Base-by-base conservation (phyloP, 2,888 invertebrate species). In the Thecophora atra region DNA sequence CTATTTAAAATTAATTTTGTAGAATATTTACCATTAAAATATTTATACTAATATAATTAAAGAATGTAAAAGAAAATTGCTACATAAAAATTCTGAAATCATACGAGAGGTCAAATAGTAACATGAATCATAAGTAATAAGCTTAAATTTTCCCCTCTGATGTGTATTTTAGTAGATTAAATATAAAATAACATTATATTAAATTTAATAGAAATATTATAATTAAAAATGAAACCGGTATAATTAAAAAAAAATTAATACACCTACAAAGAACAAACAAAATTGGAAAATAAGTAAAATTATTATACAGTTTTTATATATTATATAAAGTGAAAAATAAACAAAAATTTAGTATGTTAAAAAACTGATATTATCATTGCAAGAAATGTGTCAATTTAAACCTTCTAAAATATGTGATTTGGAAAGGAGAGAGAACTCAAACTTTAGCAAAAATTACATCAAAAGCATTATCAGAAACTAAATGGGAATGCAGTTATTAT, bases 291-390 rank as follows among this genome's bases (percentile, higher is more conserved):
- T 42, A 71, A 74, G 74, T 76, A 72, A 74, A 6, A 30, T 73
- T 74, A 74, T 75, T 77, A 77, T 77, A 77, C 77, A 76, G 74
- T 76, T 76, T 76, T 76, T 76, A 76, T 63, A 66, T 52, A 76
- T 75, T 75, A 77, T 77, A 75, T 74, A 77, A 77, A 65, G 47
- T 62, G 58, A 65, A 65, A 60, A 64, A 71, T 71, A 71, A 71
- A 71, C 21, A 47, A 65, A 58, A 71, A 71, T 47, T 71, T 42
- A 71, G 58, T 71, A 71, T 71, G 56, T 44, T 37, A 64, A 24
- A 5, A 11, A 17, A 30, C 21, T 17, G 30, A 63, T 63, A 44
- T 28, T 47, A 30, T 52, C 17, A 62, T 19, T 70, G 4, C 44
- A 44, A 5, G 30, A 63, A 37, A 42, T n/a, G 30, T 37, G 2